Base-by-base conservation (phyloP, 2,113 vertebrate genomes). In the Austrofundulus limnaeus region DNA sequence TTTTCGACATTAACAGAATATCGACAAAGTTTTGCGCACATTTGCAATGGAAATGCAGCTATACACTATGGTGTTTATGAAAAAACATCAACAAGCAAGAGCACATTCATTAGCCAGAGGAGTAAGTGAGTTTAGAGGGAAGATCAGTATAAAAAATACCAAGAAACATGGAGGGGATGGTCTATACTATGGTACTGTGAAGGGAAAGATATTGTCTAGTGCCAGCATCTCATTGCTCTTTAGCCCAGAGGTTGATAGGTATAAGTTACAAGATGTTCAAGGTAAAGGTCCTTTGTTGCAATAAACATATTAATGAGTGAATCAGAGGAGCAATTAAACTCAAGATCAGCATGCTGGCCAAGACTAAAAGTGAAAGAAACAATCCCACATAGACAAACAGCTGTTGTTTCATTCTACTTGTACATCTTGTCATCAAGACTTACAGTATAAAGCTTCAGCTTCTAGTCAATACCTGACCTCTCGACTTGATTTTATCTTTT, bases 301-400 rank as follows among this genome's bases (percentile, higher is more conserved):
- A 71, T 80, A 78, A 76, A 81, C 56, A 25, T 25, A 69, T 78
- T 83, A 75, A 79, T 83, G 41, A 76, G 50, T 78, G 66, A 81
- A 64, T 78, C 62, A 71, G 52, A 63, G 46, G 54, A 77, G 49
- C 42, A 62, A 42, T 57, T 55, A 51, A 68, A 38, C 21, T 19
- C 39, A 24, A 48, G 56, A 48, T 47, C 54, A 68, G 53, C 50
- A 55, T 56, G 65, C 66, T 68, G 68, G 56, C 54, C 23, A 67
- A 54, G 55, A 54, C 55, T 16, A 2, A 41, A 55, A 60, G 28
- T 52, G 49, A 39, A 65, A 61, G 8, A 7, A 73, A 31, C 16
- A 25, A 16, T 24, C 21, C 21, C 43, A 49, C 28, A 55, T 59
- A 25, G 39, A 31, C 10, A 50, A 72, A 55, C 67, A 58, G 53